phyloP scores from a whole-genome alignment of 2,888 invertebrate species.

The Drosophila bunnanda region DNA sequence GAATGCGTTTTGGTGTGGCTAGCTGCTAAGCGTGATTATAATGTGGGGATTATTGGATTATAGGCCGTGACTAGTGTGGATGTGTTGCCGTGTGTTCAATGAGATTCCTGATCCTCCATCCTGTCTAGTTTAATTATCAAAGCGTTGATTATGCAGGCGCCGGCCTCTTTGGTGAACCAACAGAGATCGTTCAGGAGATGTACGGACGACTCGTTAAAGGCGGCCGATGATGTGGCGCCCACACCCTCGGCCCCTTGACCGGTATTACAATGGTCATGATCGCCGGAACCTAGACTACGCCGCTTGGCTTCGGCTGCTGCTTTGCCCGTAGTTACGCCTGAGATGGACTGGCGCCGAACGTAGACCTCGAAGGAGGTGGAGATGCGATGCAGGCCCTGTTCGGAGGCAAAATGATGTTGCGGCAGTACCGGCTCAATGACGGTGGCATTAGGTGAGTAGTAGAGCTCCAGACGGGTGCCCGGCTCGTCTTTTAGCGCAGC shows the following conservation, averaged over 20 bases:
- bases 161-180: slow-evolving; percentile 85
- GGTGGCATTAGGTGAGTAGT: slow-evolving; percentile 83
- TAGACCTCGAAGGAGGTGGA: slow-evolving; percentile 84
- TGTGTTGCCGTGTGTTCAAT: slow-evolving; percentile 10
- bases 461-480: slow-evolving; percentile 82
- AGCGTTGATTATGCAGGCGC: slow-evolving; percentile 84
- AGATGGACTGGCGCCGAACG: slow-evolving; percentile 83
- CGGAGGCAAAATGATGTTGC: slow-evolving; percentile 80
- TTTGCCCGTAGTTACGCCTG: slow-evolving; percentile 71
- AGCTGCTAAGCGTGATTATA: slow-evolving; percentile 39
- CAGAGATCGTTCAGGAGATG: slow-evolving; percentile 82
- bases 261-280: slow-evolving; percentile 31
- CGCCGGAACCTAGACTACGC: slow-evolving; percentile 55
- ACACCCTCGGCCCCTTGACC: slow-evolving; percentile 10
- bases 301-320: slow-evolving; percentile 50
- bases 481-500: slow-evolving; percentile 84
- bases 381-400: slow-evolving; percentile 82
- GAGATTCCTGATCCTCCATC: slow-evolving; percentile 55
- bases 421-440: slow-evolving; percentile 80
- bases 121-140: slow-evolving; percentile 83
- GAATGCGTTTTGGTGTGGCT: slow-evolving; percentile 41
- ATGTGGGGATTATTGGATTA: slow-evolving; percentile 17
- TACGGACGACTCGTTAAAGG: slow-evolving; percentile 66
- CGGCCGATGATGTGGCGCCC: slow-evolving; percentile 18
- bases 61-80: slow-evolving; percentile 56